Evolutionary conservation across 2,888 invertebrate species (phyloP).

Genomic region (Lagria hirta): DNA sequence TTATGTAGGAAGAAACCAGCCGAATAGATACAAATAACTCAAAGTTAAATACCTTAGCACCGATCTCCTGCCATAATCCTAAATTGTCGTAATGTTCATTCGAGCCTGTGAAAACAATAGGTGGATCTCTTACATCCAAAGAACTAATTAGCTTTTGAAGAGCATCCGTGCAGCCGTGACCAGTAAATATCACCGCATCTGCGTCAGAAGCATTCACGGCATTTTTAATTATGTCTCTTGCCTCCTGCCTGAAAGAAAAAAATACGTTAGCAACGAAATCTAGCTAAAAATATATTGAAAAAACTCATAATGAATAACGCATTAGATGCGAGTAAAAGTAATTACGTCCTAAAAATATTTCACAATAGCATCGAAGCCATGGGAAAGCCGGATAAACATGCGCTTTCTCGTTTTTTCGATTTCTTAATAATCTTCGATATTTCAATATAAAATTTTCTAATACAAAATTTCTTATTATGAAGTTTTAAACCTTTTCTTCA

Average conservation of each 20-base stretch:
- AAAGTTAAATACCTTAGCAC: slow-evolving; percentile 65
- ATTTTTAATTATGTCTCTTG: slow-evolving; percentile 74
- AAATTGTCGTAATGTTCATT: slow-evolving; percentile 76
- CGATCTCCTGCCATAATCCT: slow-evolving; percentile 79
- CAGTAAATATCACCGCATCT: slow-evolving; percentile 75
- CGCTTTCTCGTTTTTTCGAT: too few species aligned
- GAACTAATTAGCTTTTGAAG: slow-evolving; percentile 75
- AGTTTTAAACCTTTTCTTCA: too few species aligned
- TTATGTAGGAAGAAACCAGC: slow-evolving; percentile 7
- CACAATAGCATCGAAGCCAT: too few species aligned
- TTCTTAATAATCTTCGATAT: too few species aligned
- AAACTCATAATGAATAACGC: too few species aligned
- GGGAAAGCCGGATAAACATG: too few species aligned
- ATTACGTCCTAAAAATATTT: too few species aligned
- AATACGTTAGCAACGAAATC: too few species aligned
- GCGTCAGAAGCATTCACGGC: slow-evolving; percentile 79
- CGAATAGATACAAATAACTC: slow-evolving; percentile 1
- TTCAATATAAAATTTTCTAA: too few species aligned
- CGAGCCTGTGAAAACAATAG: slow-evolving; percentile 77
- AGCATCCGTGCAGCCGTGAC: slow-evolving; percentile 74
- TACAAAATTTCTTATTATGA: too few species aligned
- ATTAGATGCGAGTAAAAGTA: too few species aligned
- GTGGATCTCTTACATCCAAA: slow-evolving; percentile 63
- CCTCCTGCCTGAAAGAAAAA: slow-evolving; percentile 68
- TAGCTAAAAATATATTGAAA: too few species aligned